phyloP scores from a whole-genome alignment of 1,140 invertebrate genomes.

The Hypsibius dujardini region DNA sequence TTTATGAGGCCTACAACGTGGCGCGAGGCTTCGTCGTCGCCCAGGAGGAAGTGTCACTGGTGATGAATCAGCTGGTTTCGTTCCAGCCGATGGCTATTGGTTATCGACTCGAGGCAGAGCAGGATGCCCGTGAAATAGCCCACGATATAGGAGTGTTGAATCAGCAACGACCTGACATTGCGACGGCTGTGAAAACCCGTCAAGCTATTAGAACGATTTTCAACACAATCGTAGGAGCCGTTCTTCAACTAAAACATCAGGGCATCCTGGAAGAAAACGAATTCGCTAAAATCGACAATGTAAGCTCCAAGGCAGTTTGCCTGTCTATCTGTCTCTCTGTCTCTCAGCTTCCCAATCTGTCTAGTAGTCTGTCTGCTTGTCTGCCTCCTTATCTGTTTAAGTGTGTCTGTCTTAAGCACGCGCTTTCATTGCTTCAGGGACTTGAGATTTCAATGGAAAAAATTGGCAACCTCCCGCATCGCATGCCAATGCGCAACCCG shows the following conservation, averaged over 20 bases:
- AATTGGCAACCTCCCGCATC: background rate
- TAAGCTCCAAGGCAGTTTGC: background rate
- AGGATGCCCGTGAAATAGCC: background rate
- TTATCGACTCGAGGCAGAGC: background rate
- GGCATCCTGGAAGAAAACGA: conserved; percentile 8
- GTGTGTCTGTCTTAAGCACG: background rate
- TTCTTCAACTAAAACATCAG: background rate
- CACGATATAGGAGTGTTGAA: background rate
- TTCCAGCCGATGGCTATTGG: background rate
- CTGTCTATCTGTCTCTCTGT: no score
- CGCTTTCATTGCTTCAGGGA: background rate
- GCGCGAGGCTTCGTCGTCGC: background rate
- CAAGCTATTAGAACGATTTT: background rate
- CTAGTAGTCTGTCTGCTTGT: no score
- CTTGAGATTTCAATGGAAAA: background rate
- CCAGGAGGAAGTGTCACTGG: background rate
- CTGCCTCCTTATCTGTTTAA: no score
- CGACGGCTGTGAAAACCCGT: conserved; percentile 7
- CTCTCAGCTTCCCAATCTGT: no score
- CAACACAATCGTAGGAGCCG: background rate
- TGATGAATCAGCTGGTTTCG: background rate
- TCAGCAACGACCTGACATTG: background rate
- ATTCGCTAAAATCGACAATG: background rate
- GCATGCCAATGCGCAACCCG: background rate
- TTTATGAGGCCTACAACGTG: conserved; percentile 10